Evolutionary conservation across 1,140 invertebrate species (phyloP), one percentile per base, ranked within the genome.

Genomic region (Vanessa tameamea): DNA sequence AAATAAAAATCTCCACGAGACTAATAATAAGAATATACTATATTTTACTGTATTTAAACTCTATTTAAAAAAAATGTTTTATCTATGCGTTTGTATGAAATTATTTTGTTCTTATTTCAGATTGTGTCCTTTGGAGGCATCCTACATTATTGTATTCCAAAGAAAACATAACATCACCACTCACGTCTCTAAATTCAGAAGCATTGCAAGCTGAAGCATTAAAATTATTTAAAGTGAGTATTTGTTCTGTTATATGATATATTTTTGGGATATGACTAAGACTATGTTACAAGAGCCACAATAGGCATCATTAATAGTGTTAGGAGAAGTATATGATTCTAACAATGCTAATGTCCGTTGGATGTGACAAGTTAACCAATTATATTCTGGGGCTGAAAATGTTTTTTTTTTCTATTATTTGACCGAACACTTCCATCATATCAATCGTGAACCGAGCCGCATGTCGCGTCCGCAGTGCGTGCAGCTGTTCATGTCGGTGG

Each of bases 121-220:
- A 96, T 90, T 98, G 97, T 90, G 97, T 98, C 20, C 93, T 99
- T 57, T 99, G 98, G 98, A 95, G 97, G 87, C 98, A 99, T 95
- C 98, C 98, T 13, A 94, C 97, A 48, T 85, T 99, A 76, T 92
- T 99, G n/a, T 97, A 99, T 86, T 96, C 96, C 16, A 98, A 98
- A 92, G 97, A 98, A 79, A 96, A 96, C 61, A 97, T 98, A 61
- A 95, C 95, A 0, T 96, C 96, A 37, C 97, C 97, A 8, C 92
- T 98, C 6, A 98, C 97, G 0, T 97, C 97, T 26, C 93, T 98
- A 47, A 96, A 97, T 31, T 97, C 96, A 1, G 97, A 97, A 87
- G 93, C 95, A 1, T 93, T 98, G 63, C 97, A 99, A 90, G 95
- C 95, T 23, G 98, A 99, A 94, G 98, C 98, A 59, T 95, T 99